Evolutionary conservation across 1,140 invertebrate species (phyloP).

Genomic region (Riptortus pedestris): DNA sequence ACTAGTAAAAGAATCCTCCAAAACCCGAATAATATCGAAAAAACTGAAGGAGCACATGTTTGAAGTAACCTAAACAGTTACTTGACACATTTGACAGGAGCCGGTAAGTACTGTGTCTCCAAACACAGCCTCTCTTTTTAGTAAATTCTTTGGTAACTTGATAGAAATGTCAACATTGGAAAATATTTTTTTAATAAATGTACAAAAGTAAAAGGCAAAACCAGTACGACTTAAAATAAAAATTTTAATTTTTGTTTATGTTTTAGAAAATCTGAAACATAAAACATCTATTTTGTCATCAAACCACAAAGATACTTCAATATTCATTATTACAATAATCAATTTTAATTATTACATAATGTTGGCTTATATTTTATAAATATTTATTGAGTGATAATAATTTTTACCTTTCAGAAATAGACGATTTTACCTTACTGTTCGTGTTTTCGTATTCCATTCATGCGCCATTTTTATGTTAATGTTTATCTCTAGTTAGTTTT

Average conservation of each 20-base stretch:
- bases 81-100: constrained; percentile 4
- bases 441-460: neutral
- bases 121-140: too few species aligned
- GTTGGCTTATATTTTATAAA: neutral
- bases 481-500: constrained; percentile 2
- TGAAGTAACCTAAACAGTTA: constrained; percentile 14
- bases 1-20: neutral
- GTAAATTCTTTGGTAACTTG: too few species aligned
- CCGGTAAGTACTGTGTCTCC: neutral
- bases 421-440: neutral
- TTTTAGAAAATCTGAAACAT: too few species aligned
- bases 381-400: neutral
- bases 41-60: constrained; percentile 11
- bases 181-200: too few species aligned
- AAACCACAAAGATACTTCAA: too few species aligned
- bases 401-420: neutral
- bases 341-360: neutral
- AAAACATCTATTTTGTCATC: too few species aligned
- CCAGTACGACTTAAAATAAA: too few species aligned
- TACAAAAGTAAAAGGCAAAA: too few species aligned
- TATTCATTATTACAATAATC: too few species aligned
- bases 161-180: too few species aligned
- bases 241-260: too few species aligned
- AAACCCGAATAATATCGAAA: neutral
- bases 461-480: constrained; percentile 17